Evolutionary conservation across 2,888 invertebrate species (phyloP).

Genomic region (Heteromurus nitidus): DNA sequence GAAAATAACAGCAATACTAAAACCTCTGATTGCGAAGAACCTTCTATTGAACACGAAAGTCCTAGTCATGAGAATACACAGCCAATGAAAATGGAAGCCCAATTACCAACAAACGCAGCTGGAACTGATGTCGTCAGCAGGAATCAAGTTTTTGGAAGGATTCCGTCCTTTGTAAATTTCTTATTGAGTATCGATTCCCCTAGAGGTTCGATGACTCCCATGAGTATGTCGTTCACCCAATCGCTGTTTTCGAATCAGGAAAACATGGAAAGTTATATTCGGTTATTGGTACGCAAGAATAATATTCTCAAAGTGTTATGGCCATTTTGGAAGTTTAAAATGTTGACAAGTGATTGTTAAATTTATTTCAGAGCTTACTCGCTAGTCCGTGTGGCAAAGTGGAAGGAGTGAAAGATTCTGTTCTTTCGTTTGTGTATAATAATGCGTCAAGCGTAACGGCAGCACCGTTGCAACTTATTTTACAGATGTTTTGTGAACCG

Average conservation of each 20-base stretch:
- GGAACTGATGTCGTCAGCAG: constrained; percentile 30
- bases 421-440: constrained; percentile 65
- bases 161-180: constrained; percentile 68
- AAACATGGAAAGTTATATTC: constrained; percentile 62
- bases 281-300: constrained; percentile 49
- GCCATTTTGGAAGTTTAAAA: no score
- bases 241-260: constrained; percentile 49
- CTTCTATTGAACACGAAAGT: not conserved
- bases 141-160: constrained; percentile 68
- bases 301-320: no score
- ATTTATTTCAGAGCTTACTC: constrained; percentile 67
- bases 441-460: constrained; percentile 54
- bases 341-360: no score
- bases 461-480: constrained; percentile 60
- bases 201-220: constrained; percentile 54
- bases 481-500: constrained; percentile 69
- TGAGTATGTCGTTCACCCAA: constrained; percentile 20
- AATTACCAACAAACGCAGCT: not conserved
- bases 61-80: no score
- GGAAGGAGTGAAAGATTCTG: constrained; percentile 66
- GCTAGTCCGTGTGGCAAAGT: constrained; percentile 65
- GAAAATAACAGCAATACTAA: no score
- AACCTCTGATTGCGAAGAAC: not conserved
- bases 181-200: constrained; percentile 55
- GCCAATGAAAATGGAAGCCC: not conserved